Evolutionary conservation across 1,140 invertebrate genomes (phyloP).

Genomic region (Saxidomus purpurata): DNA sequence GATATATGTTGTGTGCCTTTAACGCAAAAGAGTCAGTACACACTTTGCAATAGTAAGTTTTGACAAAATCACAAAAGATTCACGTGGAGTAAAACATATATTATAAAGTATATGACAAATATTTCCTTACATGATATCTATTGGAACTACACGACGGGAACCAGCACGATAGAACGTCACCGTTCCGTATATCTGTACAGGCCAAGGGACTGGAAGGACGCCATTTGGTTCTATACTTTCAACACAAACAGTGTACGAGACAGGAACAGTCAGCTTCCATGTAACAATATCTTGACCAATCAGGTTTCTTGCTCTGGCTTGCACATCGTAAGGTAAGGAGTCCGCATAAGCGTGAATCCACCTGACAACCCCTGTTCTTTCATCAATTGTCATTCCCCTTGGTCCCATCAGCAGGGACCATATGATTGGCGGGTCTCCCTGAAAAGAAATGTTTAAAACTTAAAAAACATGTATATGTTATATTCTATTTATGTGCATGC

Average conservation of each 20-base stretch:
- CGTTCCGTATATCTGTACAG: constrained; percentile 62
- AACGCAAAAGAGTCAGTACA: too few species aligned
- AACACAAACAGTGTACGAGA: constrained; percentile 60
- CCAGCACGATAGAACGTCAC: constrained; percentile 37
- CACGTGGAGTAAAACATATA: too few species aligned
- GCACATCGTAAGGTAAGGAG: constrained; percentile 38
- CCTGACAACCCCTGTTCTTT: constrained; percentile 25
- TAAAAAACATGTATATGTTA: too few species aligned
- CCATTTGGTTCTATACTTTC: constrained; percentile 56
- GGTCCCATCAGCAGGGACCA: constrained; percentile 62
- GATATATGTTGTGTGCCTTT: too few species aligned
- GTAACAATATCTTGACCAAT: constrained; percentile 47
- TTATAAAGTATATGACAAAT: too few species aligned
- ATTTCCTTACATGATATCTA: constrained; percentile 55
- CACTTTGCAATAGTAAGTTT: too few species aligned
- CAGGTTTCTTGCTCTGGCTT: constrained; percentile 56
- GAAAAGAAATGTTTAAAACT: background rate
- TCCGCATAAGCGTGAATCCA: constrained; percentile 62
- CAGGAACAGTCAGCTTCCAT: constrained; percentile 63
- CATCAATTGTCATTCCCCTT: constrained; percentile 64
- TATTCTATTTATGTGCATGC: too few species aligned
- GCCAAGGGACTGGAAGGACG: constrained; percentile 46
- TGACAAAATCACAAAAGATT: too few species aligned
- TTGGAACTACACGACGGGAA: background rate
- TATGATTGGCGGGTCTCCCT: constrained; percentile 67